These are phyloP conservation scores for zebrafish (Danio rerio) DNA, from an alignment of 2,113 vertebrate species.

Conservation along the genomic window GRCz12tu NC_133182.1:43654501-43655000, in stretches of 20 bases:
- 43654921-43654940: neutral
- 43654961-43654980: neutral
- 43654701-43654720: neutral
- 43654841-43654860: neutral
- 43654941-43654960: constrained; percentile 1
- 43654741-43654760: neutral
- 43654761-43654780: neutral
- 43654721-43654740: neutral
- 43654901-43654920: constrained; percentile 6
- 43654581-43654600: no score
- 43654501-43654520: no score
- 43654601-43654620: neutral
- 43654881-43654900: constrained; percentile 3
- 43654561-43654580: no score
- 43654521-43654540: no score
- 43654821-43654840: neutral
- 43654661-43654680: neutral
- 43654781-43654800: neutral
- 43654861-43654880: constrained; percentile 6
- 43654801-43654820: neutral
- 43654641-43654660: neutral
- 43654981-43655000: neutral
- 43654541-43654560: no score
- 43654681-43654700: neutral
- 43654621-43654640: neutral